Base-by-base conservation (phyloP, 2,113 vertebrate genomes). In the Euleptes europaea region DNA sequence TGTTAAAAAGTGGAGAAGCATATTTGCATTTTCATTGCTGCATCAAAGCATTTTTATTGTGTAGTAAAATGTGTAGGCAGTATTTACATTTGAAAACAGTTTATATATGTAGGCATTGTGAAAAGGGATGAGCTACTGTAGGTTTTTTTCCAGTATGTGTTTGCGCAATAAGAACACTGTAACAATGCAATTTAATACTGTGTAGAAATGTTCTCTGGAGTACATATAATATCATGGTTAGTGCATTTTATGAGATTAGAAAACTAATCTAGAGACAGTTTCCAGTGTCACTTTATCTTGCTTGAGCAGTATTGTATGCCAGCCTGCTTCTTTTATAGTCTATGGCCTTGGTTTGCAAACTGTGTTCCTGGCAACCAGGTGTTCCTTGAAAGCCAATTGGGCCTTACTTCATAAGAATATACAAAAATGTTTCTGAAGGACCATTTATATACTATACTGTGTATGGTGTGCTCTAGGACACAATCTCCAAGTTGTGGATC, bases 1-100 rank as follows among this genome's bases (percentile, higher is more conserved):
- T 94, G 93, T 80, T 42, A 88, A 90, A 90, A 91, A 86, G 86
- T 88, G 42, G 84, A 72, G 90, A 91, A 76, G 72, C 63, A 84
- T 85, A 91, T 93, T 95, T 92, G 86, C 91, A 33, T 73, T 94
- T 96, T 94, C 84, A 91, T 83, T 86, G 83, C 79, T 89, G 8
- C 71, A 90, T 91, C 94, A 89, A 95, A 93, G 72, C 40, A 89
- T 94, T 89, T 96, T 95, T 92, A 93, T 93, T 92, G 67, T 83
- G 77, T 69, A 88, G 2, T 95, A 94, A 93, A 95, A 88, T 49
- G 54, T 83, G 89, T 65, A 89, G 88, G 67, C 77, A 90, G 51
- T 94, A 92, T 95, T 94, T 94, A 92, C 72, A 91, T 89, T 94
- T 93, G 1, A 86, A 93, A 93, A 75, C 92, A 88, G 85, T 90